Evolutionary conservation across 1,140 invertebrate species (phyloP), one percentile per base, ranked within the genome.

Genomic region (Zophobas atratus): DNA sequence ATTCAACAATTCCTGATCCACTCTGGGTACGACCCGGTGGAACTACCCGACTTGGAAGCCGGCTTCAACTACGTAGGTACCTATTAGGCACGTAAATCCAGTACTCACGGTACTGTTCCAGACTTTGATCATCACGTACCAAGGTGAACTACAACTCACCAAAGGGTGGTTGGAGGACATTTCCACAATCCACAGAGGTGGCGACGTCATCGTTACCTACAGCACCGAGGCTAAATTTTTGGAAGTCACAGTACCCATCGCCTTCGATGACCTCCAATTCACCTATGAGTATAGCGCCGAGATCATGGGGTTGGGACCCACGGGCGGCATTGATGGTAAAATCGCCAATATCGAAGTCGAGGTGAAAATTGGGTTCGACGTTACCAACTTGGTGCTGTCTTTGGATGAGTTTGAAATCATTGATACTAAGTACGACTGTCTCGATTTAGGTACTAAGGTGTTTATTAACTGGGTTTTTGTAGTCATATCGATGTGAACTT

Each of bases 261-360:
- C 49, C 39, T 75, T 75, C 33, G 33, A 56, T 8, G 38, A 43
- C 33, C 35, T 77, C 20, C 67, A 49, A 6, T 72, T 71, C 34
- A 43, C 49, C 5, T 77, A 71, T 55, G 46, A 77, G 4, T 72
- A 77, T 35, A 6, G 6, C 1, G 85, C 88, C 20, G 81, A 86
- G 80, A 86, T 88, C 36, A 88, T 88, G 88, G 86, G 87, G 53
- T 82, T 89, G 32, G 87, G 88, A 6, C 88, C 88, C 4, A 87
- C 84, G 1, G 88, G 88, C 20, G 85, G 85, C 8, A 86, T 89
- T 38, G 51, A 84, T 6, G 88, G 84, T 36, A 84, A 85, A 1
- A 80, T 89, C 2, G 79, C 6, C n/a, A 32, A 41, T 34, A 43
- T 78, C 6, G 33, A 6, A 38, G 46, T 73, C 2, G 49, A 63